A percentile compares a stretch with the other conserved stretches of the same genome.
Evolutionary conservation across 2,113 vertebrate genomes (phyloP).

Genomic region (Muscicapa adusta): DNA sequence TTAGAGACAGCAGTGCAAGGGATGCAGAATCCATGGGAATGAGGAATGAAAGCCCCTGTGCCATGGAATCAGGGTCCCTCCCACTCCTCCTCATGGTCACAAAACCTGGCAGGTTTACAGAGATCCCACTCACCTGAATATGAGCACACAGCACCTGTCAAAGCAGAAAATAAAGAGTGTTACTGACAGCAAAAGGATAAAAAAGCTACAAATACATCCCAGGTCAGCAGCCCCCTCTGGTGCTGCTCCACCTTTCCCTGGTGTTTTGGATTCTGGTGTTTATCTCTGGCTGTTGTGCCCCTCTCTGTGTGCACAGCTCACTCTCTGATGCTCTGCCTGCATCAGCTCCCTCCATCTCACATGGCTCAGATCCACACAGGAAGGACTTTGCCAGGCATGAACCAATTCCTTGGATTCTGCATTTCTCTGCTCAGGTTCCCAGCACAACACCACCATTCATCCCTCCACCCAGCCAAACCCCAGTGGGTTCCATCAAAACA

Average conservation of each 20-base stretch:
- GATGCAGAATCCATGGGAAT: neutral
- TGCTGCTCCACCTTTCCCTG: neutral
- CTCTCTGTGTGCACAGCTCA: neutral
- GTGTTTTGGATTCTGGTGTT: neutral
- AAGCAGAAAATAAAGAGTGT: neutral
- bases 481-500: neutral
- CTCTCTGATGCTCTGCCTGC: neutral
- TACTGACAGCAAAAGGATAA: neutral
- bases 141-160: constrained; percentile 62
- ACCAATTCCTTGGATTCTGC: neutral
- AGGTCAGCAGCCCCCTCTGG: neutral
- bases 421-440: neutral
- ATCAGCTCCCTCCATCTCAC: neutral
- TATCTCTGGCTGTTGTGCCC: fast-evolving
- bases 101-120: neutral
- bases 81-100: neutral
- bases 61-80: neutral
- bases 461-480: neutral
- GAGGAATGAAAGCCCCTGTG: neutral
- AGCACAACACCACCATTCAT: constrained; percentile 42
- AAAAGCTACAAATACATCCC: neutral
- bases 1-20: neutral
- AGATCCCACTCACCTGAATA: constrained; percentile 70
- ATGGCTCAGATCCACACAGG: neutral
- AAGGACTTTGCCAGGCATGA: neutral